phyloP scores from a whole-genome alignment of 2,113 vertebrate genomes.

The Girardinichthys multiradiatus region DNA sequence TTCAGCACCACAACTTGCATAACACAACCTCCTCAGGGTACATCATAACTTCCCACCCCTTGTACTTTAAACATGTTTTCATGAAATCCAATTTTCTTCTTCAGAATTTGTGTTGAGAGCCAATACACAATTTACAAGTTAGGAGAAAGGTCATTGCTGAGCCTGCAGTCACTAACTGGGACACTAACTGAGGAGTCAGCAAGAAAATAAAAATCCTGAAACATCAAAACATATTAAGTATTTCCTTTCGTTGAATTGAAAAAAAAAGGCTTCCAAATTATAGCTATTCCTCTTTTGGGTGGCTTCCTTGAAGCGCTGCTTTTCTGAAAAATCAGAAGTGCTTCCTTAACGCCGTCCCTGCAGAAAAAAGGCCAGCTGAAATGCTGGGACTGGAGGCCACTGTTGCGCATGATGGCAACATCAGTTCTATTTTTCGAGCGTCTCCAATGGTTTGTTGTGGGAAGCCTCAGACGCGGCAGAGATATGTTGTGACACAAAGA shows the following conservation, averaged over 20 bases:
- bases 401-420: conserved; percentile 44
- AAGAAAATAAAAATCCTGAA: conserved; percentile 39
- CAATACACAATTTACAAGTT: conserved; percentile 5
- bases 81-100: background rate
- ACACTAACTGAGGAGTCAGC: conserved; percentile 65
- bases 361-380: background rate
- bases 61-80: background rate
- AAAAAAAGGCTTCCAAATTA: conserved; percentile 15
- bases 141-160: conserved; percentile 66
- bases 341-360: conserved; percentile 33
- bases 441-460: conserved; percentile 67
- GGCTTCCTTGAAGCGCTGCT: conserved; percentile 50
- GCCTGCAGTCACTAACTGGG: conserved; percentile 37
- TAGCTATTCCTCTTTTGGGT: conserved; percentile 41
- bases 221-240: conserved; percentile 22
- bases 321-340: conserved; percentile 30
- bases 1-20: conserved; percentile 34
- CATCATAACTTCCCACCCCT: conserved; percentile 41
- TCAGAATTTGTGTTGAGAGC: background rate
- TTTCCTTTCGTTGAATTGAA: conserved; percentile 20
- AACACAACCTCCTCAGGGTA: conserved; percentile 42
- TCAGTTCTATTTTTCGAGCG: conserved; percentile 48
- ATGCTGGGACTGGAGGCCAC: conserved; percentile 28
- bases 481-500: conserved; percentile 71
- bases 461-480: conserved; percentile 71